Conservation (phyloP, 1,140 invertebrate genomes). For the Panonychus citri region DNA sequence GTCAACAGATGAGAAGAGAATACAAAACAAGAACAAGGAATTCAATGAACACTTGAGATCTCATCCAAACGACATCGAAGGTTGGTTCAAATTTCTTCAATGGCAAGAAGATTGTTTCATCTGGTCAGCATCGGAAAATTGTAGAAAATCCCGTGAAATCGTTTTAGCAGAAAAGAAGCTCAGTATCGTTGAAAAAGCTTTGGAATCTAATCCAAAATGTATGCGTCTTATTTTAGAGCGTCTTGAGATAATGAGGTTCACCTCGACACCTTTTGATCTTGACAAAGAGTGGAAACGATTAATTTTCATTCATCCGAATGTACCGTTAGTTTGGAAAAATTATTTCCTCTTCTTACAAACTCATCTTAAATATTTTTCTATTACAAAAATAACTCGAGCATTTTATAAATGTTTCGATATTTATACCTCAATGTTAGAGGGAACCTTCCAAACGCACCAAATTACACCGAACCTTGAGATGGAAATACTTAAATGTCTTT, state of each 20-base stretch:
- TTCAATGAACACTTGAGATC: conserved; percentile 23
- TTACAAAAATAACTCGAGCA: conserved; percentile 9
- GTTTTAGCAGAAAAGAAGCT: conserved; percentile 25
- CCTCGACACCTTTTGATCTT: conserved; percentile 21
- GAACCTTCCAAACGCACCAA: conserved; percentile 17
- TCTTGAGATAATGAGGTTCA: conserved; percentile 20
- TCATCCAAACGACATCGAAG: conserved; percentile 20
- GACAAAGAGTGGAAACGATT: conserved; percentile 24
- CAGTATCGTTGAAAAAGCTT: conserved; percentile 25
- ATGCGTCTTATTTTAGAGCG: conserved; percentile 21
- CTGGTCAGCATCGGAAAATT: conserved; percentile 4
- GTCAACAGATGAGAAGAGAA: background rate
- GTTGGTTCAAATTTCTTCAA: conserved; percentile 28
- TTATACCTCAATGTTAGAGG: conserved; percentile 16
- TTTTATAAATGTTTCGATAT: conserved; percentile 22
- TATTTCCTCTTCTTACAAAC: conserved; percentile 24
- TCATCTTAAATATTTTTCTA: conserved; percentile 21
- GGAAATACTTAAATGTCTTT: conserved; percentile 21
- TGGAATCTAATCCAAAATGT: conserved; percentile 24
- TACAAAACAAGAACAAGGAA: conserved; percentile 13
- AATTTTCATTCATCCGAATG: conserved; percentile 24
- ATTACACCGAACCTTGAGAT: conserved; percentile 15
- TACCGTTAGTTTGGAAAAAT: conserved; percentile 23
- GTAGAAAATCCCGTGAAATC: conserved; percentile 10
- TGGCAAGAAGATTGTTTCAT: conserved; percentile 23